Base-by-base conservation (phyloP, 2,888 invertebrate genomes). In the Platerodrilus igneus region DNA sequence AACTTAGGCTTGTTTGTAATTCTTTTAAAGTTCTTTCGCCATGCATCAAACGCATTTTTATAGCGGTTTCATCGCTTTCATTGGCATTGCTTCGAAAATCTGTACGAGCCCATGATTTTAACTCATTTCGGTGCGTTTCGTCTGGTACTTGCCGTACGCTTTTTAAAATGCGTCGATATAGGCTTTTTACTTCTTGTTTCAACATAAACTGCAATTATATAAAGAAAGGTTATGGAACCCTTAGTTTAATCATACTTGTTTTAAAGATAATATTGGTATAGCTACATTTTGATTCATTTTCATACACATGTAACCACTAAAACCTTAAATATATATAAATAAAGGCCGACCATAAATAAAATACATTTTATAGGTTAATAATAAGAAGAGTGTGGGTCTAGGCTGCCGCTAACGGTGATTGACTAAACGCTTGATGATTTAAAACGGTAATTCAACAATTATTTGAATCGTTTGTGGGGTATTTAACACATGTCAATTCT, bases 21-120 rank as follows among this genome's bases (percentile, higher is more conserved):
- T 86, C 82, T 30, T 74, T 77, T 20, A 86, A 68, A 21, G 81
- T 81, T 50, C 81, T 77, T 54, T 77, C 75, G 7, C 86, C 87
- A 60, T 83, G 75, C 42, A 78, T 73, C n/a, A 86, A 60, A 61
- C 81, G 69, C 60, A 79, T 76, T 68, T 84, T 86, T 9, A 87
- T 84, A 1, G 78, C 69, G 2, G 79, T 72, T 69, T 87, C 86
- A 56, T 89, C 87, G 2, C 73, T 77, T 45, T 83, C 77, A 48
- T 81, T 69, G 57, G 76, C 78, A 62, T 89, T 84, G 2, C 71
- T 75, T 51, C 75, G 77, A 58, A 90, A 90, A 60, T 89, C 89
- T 9, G 74, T 63, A 37, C 82, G 72, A 0, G 82, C 81, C 88
- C 89, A 90, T 28, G 79, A 73, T 38, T 67, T 75, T 11, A 90